Base-by-base conservation (phyloP, 2,797 vertebrate genomes). In the Anguilla megastoma region DNA sequence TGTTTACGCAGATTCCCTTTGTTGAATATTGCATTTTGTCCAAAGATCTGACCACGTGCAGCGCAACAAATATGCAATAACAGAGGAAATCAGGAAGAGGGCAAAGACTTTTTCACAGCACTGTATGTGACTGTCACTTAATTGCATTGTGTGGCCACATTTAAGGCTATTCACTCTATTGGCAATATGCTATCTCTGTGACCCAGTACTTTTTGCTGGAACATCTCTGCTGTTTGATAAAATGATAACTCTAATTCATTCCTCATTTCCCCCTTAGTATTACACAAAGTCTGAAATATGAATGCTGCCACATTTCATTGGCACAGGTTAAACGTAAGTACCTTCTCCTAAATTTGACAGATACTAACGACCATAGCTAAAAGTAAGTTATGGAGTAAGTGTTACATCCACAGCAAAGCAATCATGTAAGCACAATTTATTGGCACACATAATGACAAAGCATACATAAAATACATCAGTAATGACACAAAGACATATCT, bases 391-490 rank as follows among this genome's bases (percentile, higher is more conserved):
- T n/a, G 45, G 79, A 48, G 79, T 21, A 79, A 79, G 33, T 6
- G 10, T 50, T 50, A 50, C 24, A 9, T 50, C 79, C 79, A 82
- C 45, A 82, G 79, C 79, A n/a, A 63, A 86, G 33, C 21, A 93
- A 58, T 88, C 93, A 92, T 95, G 93, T 98, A 97, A 98, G 97
- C 97, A 98, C 97, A 95, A 96, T 99, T 99, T 99, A 99, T 99
- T 99, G 97, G 97, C 97, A 99, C 98, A 98, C 96, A 96, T 97
- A 98, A 97, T 98, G 97, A 97, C 97, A 98, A 99, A 99, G 98
- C 98, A 99, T 98, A 99, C 98, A 99, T 98, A 98, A 98, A 98
- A 98, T 97, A 98, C 97, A 97, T 96, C 97, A 97, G 97, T 97
- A 97, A 97, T 97, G 96, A 98, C 97, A 98, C 97, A 97, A 96